These are phyloP conservation scores for Melanostoma mellinum DNA, from an alignment of 2,888 invertebrate genomes.

Conservation along the genomic window DNA sequence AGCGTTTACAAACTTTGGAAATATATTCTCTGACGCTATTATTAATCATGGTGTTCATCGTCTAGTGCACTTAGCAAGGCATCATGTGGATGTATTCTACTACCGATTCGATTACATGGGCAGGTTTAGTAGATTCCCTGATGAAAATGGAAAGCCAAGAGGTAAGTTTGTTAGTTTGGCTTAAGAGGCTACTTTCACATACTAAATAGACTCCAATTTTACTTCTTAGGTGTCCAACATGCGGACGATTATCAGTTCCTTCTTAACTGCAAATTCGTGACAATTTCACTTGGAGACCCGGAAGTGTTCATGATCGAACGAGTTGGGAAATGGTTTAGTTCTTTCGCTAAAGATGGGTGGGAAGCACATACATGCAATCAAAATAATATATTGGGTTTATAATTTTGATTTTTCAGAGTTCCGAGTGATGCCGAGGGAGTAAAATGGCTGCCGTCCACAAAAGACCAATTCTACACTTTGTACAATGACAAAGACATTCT, in stretches of 20 bases:
- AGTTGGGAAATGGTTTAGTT: slow-evolving; percentile 79
- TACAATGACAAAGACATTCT: slow-evolving; percentile 71
- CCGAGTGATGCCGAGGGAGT: background rate
- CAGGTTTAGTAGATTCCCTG: slow-evolving; percentile 82
- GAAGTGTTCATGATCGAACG: slow-evolving; percentile 81
- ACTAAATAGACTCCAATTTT: background rate
- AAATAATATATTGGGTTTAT: background rate
- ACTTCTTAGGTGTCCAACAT: slow-evolving; percentile 74
- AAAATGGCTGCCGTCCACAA: slow-evolving; percentile 74
- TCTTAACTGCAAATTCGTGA: slow-evolving; percentile 70
- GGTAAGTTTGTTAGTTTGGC: slow-evolving; percentile 58
- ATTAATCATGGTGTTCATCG: slow-evolving; percentile 84
- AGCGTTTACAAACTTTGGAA: slow-evolving; percentile 74
- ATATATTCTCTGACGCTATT: slow-evolving; percentile 84
- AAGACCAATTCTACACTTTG: slow-evolving; percentile 40
- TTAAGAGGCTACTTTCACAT: background rate
- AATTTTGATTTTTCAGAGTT: slow-evolving; percentile 7
- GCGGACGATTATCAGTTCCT: slow-evolving; percentile 78
- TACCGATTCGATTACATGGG: slow-evolving; percentile 85
- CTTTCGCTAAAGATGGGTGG: slow-evolving; percentile 80
- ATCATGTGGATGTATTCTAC: slow-evolving; percentile 84
- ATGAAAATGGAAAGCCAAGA: slow-evolving; percentile 79
- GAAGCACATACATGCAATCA: background rate
- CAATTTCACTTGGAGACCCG: slow-evolving; percentile 75
- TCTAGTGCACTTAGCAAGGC: slow-evolving; percentile 83